Evolutionary conservation across 2,888 invertebrate species (phyloP), one percentile per base, ranked within the genome.

Genomic region (Lapara coniferarum): DNA sequence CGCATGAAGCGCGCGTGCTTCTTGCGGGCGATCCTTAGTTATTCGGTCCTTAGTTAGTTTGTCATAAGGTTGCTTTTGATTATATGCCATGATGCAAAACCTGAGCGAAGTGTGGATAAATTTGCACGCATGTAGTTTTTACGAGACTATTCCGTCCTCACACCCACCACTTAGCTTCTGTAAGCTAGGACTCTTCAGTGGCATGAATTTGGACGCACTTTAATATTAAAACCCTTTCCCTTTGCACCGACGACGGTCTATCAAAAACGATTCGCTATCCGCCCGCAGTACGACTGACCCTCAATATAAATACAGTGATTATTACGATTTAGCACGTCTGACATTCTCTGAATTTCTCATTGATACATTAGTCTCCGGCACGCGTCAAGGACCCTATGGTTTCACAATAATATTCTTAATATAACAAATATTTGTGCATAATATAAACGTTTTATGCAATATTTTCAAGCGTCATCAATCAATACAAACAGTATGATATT

Each of bases 321-420:
- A 70, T 69, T 68, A 67, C 52, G 68, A 25, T 71, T 63, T 63
- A 63, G 63, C 63, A 67, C 71, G 68, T 72, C 71, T 68, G 71
- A 66, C 71, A 71, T 74, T 72, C 69, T 69, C 37, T 25, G 58
- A 71, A 70, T 63, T 69, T 59, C 66, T 71, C 57, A 70, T 63
- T 63, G 59, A 63, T 53, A 63, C 59, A 63, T 44, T 68, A 59
- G 59, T 30, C 44, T 25, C 51, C 68, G 44, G 52, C 53, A 63
- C 14, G 37, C 59, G 53, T 63, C 68, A 68, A 68, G 68, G 68
- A 68, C 53, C 49, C 52, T 53, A 68, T 13, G 58, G 19, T 68
- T 63, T 68, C 63, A 44, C 52, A 63, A 68, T 25, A 57, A 63
- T 49, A 63, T 63, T 63, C 63, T 19, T 63, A 63, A 63, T 63